Evolutionary conservation across 2,113 vertebrate genomes (phyloP).

Genomic region (Chaetodon trifascialis): DNA sequence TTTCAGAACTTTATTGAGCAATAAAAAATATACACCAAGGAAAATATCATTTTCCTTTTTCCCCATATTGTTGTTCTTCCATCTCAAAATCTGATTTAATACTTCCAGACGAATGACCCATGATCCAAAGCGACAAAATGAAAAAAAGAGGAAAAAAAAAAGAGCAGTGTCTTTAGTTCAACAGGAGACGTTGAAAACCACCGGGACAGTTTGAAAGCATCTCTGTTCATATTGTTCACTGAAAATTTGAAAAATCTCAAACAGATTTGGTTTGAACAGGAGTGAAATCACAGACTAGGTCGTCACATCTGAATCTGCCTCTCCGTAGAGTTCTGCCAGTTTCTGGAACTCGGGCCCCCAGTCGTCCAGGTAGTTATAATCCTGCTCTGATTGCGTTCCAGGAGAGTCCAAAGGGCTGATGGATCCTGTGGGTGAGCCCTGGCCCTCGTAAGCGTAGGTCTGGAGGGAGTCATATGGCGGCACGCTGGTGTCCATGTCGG

Average conservation of each 20-base stretch:
- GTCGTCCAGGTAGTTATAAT: slow-evolving; percentile 91
- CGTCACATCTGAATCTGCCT: slow-evolving; percentile 83
- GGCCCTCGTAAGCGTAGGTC: slow-evolving; percentile 97
- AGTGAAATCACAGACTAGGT: slow-evolving; percentile 74
- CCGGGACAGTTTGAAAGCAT: slow-evolving; percentile 82
- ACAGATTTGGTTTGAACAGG: slow-evolving; percentile 73
- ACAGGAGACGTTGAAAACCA: slow-evolving; percentile 86
- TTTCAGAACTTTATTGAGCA: slow-evolving; percentile 93
- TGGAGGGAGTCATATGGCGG: slow-evolving; percentile 98
- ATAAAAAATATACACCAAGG: slow-evolving; percentile 98
- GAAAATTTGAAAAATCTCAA: slow-evolving; percentile 71
- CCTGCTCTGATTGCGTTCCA: slow-evolving; percentile 89
- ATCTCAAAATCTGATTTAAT: slow-evolving; percentile 83
- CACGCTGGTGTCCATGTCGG: slow-evolving; percentile 91
- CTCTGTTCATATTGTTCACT: slow-evolving; percentile 67
- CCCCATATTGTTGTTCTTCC: slow-evolving; percentile 78
- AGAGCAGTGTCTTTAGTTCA: slow-evolving; percentile 88
- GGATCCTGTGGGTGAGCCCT: slow-evolving; percentile 92
- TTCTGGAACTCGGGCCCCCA: slow-evolving; percentile 96
- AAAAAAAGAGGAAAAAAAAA: slow-evolving; percentile 64
- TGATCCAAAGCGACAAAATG: slow-evolving; percentile 81
- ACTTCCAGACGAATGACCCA: slow-evolving; percentile 86
- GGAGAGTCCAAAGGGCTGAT: slow-evolving; percentile 95
- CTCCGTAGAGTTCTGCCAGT: slow-evolving; percentile 95
- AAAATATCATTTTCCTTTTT: slow-evolving; percentile 88